Evolutionary conservation across 2,113 vertebrate species (phyloP).

Genomic region (Sterrhoptilus dennistouni): DNA sequence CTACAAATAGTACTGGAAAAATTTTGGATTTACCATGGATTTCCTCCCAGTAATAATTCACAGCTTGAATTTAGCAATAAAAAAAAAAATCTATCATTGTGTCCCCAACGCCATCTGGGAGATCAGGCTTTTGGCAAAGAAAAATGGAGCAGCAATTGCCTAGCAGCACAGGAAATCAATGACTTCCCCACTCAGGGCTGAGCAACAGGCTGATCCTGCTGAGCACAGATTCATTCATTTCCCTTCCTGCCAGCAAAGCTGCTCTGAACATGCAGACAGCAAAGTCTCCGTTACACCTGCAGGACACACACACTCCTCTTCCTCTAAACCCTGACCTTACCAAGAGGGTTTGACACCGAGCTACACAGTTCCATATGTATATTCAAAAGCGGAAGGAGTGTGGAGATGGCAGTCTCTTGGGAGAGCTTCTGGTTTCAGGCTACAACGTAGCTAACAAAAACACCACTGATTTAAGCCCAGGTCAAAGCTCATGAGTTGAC

Average conservation of each 20-base stretch:
- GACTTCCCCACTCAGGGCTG: neutral
- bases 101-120: neutral
- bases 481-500: neutral
- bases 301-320: neutral
- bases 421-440: neutral
- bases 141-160: conserved; percentile 32
- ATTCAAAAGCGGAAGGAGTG: neutral
- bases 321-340: neutral
- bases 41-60: conserved; percentile 48
- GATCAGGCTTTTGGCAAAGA: conserved; percentile 31
- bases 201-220: conserved; percentile 41
- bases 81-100: neutral
- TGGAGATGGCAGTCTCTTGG: neutral
- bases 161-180: conserved; percentile 22
- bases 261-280: neutral
- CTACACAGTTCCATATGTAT: neutral
- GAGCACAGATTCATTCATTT: neutral
- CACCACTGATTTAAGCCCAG: neutral
- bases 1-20: neutral
- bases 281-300: neutral
- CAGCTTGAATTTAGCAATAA: conserved; percentile 37
- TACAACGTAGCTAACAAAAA: neutral
- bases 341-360: neutral
- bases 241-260: conserved; percentile 7
- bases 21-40: conserved; percentile 22